Evolutionary conservation across 2,888 invertebrate species (phyloP), one percentile per base, ranked within the genome.

Genomic region (Carterocephalus palaemon): DNA sequence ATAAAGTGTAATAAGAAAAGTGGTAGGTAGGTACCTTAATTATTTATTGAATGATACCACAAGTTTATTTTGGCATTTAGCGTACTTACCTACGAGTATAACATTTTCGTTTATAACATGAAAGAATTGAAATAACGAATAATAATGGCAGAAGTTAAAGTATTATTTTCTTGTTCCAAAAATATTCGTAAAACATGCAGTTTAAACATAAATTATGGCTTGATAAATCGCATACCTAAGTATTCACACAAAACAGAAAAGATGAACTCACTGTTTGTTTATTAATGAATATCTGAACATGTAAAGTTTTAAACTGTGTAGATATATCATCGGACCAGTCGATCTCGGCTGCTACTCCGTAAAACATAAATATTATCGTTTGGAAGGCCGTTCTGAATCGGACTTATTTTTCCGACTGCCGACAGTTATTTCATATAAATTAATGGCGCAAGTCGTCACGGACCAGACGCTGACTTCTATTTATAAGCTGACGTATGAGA

Each of bases 401-500:
- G 74, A 83, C 76, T 83, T 81, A 83, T 85, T 86, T 86, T 85
- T 85, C 78, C 73, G 77, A 78, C 81, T 84, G 85, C 82, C 84
- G 83, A 85, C 86, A 85, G 84, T 84, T 85, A 86, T 86, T 85
- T 86, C 83, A 85, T 85, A 86, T 84, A 85, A 85, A 86, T 85
- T 84, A 85, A 86, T 85, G 85, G 86, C 78, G 82, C 71, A 83
- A 84, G 84, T 84, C 84, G 83, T 86, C 83, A 86, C 77, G 79
- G 77, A 82, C 77, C 86, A 85, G 85, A 84, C 85, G 81, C 83
- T 70, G 76, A 68, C 69, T 73, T 82, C 86, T 86, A 86, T 86
- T 85, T 84, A 75, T 86, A 86, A 79, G 72, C 83, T 84, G 86
- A 86, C 86, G 85, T 86, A 86, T 86, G 85, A 84, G 84, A 83